phyloP scores from a whole-genome alignment of 2,888 invertebrate genomes.

The Himalopsyche anomala region DNA sequence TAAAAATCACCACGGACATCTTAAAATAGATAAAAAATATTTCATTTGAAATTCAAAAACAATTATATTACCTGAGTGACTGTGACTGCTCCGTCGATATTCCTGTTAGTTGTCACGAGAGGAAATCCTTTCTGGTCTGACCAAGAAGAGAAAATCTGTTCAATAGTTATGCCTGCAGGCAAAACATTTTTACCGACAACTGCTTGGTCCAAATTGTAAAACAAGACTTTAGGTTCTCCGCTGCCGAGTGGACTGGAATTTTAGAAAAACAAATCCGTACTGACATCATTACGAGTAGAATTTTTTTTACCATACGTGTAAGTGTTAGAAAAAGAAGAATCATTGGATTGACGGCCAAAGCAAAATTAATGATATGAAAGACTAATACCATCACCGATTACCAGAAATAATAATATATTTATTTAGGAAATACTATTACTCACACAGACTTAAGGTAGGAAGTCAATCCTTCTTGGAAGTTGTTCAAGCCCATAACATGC shows the following conservation, averaged over 20 bases:
- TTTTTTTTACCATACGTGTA: too few species aligned
- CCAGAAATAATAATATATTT: too few species aligned
- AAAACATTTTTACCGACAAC: conserved; percentile 68
- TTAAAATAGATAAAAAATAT: too few species aligned
- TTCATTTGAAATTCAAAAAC: too few species aligned
- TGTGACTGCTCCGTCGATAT: conserved; percentile 67
- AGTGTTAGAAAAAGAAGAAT: too few species aligned
- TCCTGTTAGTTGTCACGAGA: conserved; percentile 76
- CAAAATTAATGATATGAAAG: too few species aligned
- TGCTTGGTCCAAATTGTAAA: conserved; percentile 66
- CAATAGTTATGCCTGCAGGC: conserved; percentile 73
- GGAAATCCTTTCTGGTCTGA: conserved; percentile 87
- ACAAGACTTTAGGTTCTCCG: conserved; percentile 70
- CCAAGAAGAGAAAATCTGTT: conserved; percentile 83
- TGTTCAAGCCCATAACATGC: conserved; percentile 75
- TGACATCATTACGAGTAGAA: too few species aligned
- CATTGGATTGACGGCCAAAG: too few species aligned
- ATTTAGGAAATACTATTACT: conserved; percentile 65
- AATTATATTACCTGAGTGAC: too few species aligned
- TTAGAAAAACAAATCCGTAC: too few species aligned
- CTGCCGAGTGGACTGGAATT: conserved; percentile 69
- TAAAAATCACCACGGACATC: too few species aligned
- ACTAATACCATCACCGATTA: too few species aligned
- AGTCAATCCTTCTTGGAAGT: conserved; percentile 77
- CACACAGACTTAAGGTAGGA: conserved; percentile 72